Evolutionary conservation across 2,888 invertebrate species (phyloP).

Genomic region (Ennomos fuscantarius): DNA sequence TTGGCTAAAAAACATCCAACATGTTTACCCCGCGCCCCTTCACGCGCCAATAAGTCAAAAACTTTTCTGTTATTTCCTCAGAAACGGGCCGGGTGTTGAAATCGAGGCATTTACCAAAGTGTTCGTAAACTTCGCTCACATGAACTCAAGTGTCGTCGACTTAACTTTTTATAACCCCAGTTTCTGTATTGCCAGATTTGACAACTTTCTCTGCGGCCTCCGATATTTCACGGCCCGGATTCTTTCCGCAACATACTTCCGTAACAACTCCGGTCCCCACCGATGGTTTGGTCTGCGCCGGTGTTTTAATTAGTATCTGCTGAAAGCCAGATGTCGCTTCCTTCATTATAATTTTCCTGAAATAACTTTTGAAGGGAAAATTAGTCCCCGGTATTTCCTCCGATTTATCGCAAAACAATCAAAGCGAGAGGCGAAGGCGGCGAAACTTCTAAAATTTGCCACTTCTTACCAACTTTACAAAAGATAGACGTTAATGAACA

Average conservation of each 20-base stretch:
- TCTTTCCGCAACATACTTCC: conserved; percentile 30
- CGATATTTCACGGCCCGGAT: conserved; percentile 16
- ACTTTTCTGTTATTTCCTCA: conserved; percentile 71
- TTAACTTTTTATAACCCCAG: conserved; percentile 66
- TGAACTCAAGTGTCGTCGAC: conserved; percentile 64
- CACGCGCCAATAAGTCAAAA: conserved; percentile 62
- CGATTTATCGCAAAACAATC: conserved; percentile 69
- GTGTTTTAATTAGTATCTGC: conserved; percentile 41
- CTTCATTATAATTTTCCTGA: conserved; percentile 57
- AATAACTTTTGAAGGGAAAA: conserved; percentile 56
- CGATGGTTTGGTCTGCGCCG: conserved; percentile 31
- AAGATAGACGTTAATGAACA: conserved; percentile 70
- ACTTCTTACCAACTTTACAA: conserved; percentile 56
- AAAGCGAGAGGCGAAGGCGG: conserved; percentile 47
- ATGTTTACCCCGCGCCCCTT: conserved; percentile 66
- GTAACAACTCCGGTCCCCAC: conserved; percentile 18
- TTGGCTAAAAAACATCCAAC: conserved; percentile 72
- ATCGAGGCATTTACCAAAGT: conserved; percentile 75
- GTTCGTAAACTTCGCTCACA: conserved; percentile 71
- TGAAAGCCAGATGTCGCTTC: conserved; percentile 47
- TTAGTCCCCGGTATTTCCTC: conserved; percentile 56
- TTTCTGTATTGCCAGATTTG: conserved; percentile 59
- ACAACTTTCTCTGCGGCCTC: conserved; percentile 46
- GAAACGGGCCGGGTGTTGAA: conserved; percentile 56
- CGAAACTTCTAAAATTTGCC: conserved; percentile 43